Conservation (phyloP, 2,113 vertebrate species). For the Pyrgilauda ruficollis region DNA sequence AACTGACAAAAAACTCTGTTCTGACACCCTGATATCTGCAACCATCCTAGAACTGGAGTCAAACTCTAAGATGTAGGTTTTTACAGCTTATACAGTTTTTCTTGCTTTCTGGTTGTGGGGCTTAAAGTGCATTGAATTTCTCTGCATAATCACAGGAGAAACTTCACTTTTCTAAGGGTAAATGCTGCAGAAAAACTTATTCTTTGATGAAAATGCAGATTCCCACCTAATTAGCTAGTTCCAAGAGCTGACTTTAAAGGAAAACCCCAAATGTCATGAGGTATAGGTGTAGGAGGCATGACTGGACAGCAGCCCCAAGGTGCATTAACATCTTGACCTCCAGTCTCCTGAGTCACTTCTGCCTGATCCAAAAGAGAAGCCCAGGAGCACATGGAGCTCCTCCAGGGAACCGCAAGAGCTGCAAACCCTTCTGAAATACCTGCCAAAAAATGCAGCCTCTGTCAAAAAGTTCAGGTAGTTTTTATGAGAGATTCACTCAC, state of each 20-base stretch:
- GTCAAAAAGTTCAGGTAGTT: background rate
- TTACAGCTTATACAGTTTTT: background rate
- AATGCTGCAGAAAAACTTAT: background rate
- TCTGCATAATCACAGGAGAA: background rate
- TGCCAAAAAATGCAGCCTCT: background rate
- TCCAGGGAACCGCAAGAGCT: background rate
- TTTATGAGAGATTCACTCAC: too few species aligned
- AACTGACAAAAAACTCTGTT: background rate
- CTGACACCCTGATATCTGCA: background rate
- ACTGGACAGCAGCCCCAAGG: background rate
- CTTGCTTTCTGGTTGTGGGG: background rate
- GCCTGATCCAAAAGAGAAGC: background rate
- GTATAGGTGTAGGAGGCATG: too few species aligned
- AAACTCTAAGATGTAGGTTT: background rate
- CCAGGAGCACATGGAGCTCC: fast-evolving
- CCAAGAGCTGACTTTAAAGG: background rate
- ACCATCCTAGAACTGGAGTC: background rate
- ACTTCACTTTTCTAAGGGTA: background rate
- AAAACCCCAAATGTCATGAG: background rate
- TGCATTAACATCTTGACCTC: background rate
- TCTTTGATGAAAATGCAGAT: background rate
- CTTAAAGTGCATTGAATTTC: background rate
- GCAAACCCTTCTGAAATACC: background rate
- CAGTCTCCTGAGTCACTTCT: background rate
- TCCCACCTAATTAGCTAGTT: background rate